phyloP scores from a whole-genome alignment of 2,888 invertebrate species.

The Patella depressa region DNA sequence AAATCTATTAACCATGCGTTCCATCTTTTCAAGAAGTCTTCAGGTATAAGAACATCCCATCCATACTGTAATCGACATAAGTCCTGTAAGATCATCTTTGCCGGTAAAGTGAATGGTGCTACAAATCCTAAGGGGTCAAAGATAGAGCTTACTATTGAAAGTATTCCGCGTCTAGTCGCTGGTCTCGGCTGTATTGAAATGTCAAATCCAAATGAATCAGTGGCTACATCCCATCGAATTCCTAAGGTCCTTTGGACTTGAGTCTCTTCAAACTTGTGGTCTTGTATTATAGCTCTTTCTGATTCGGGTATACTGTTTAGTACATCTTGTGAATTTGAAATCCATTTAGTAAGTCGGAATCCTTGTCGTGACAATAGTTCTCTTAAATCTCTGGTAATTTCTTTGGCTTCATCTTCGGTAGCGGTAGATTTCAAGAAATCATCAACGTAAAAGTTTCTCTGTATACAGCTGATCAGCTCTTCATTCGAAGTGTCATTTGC shows the following conservation, averaged over 20 bases:
- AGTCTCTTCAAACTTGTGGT: neutral
- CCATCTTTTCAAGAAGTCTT: neutral
- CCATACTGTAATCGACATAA: no score
- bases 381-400: no score
- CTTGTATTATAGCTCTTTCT: neutral
- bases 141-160: constrained; percentile 14
- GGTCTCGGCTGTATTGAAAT: constrained; percentile 8
- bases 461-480: no score
- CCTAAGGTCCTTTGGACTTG: constrained; percentile 14
- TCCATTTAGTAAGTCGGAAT: no score
- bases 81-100: constrained; percentile 22
- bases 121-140: constrained; percentile 27
- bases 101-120: constrained; percentile 11
- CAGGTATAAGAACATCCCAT: constrained; percentile 22
- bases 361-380: no score
- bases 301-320: no score
- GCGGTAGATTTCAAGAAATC: no score
- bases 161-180: constrained; percentile 15
- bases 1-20: neutral
- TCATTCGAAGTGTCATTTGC: no score
- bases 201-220: constrained; percentile 18
- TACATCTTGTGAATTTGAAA: no score
- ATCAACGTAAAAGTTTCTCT: no score
- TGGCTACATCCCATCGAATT: constrained; percentile 15
- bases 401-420: no score